Base-by-base conservation (phyloP, 1,140 invertebrate genomes). In the Drosophila carrolli region DNA sequence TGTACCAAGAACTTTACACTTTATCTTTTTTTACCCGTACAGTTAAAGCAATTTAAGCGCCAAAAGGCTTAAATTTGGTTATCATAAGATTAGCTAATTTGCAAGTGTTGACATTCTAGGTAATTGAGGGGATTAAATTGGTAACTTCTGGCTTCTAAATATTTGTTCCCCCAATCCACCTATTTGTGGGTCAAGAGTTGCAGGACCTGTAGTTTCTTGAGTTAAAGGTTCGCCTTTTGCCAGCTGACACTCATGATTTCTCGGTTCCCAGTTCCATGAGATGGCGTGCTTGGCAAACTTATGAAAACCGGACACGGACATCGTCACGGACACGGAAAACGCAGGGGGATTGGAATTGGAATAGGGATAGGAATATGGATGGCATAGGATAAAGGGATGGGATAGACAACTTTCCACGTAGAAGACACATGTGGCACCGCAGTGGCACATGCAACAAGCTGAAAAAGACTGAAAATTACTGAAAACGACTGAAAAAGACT, bases 391-490 rank as follows among this genome's bases (percentile, higher is more conserved):
- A 13, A 38, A 40, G 16, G 41, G 9, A 14, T 35, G 29, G 48
- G 48, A 32, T 32, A 7, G 29, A 7, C 6, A 32, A 29, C 11
- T 29, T 8, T 32, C 8, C 13, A 16, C 27, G 59, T 60, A 47
- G 56, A 48, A 35, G 38, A 40, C 62, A 65, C 58, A 75, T 75
- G 50, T 53, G 70, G 55, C 60, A 60, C 38, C 50, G 53, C 66
- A 44, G 54, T 27, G 19, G 1, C 19, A 51, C 77, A 81, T 81
- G 78, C 78, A 81, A 86, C 82, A 80, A 77, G 77, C 77, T 38
- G 38, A 27, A 32, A 40, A 19, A 32, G 6, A 32, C 29, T 32
- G 35, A 7, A 44, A 27, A 38, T 40, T n/a, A 40, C 29, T 32
- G 35, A 7, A 44, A 27, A 38, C 40, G 19, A 40, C 29, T 32